Evolutionary conservation across 2,797 vertebrate species (phyloP), one percentile per base, ranked within the genome.

Genomic region (Cossypha heuglini): DNA sequence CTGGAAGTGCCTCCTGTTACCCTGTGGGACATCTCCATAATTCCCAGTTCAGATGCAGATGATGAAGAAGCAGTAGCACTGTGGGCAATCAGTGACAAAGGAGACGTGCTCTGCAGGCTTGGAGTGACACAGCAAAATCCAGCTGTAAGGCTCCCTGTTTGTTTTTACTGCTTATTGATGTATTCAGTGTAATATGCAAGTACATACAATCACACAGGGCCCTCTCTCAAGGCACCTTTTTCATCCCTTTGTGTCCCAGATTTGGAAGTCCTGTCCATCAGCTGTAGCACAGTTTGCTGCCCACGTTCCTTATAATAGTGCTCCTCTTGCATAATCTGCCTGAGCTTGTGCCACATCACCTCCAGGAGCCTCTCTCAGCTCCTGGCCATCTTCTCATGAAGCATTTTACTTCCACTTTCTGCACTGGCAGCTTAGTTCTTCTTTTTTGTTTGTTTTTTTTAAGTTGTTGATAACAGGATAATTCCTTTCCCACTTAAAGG

Each of bases 71-170:
- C 97, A 72, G 96, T 99, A 31, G 98, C 99, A 2, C 97, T 99
- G 74, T 99, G 99, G 99, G 99, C 99, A 38, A 98, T 99, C 97
- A 99, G 99, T 94, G 99, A 98, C 98, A 99, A 99, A 95, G 99
- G 99, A 46, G 99, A 99, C 0, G 99, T 99, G 72, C 98, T 99
- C 63, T 99, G 99, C 92, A 98, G 99, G 35, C 98, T 99, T 77
- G 99, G 98, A 43, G 99, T 99, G 91, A 99, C 99, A 3, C 84
- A 98, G 31, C 97, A 99, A 89, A 99, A 98, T 12, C 99, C 99
- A 9, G 98, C 98, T 62, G 99, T 99, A 98, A 98, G 98, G 58
- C 78, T 69, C 49, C n/a, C 33, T 68, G 26, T 45, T 83, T 63
- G 17, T n/a, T 71, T 48, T 15, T 51, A n/a, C 63, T 79, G 61